Percentiles rank a stretch among this genome's conserved stretches.
Conservation (phyloP, 2,113 vertebrate genomes). For the Heterocephalus glaber region DNA sequence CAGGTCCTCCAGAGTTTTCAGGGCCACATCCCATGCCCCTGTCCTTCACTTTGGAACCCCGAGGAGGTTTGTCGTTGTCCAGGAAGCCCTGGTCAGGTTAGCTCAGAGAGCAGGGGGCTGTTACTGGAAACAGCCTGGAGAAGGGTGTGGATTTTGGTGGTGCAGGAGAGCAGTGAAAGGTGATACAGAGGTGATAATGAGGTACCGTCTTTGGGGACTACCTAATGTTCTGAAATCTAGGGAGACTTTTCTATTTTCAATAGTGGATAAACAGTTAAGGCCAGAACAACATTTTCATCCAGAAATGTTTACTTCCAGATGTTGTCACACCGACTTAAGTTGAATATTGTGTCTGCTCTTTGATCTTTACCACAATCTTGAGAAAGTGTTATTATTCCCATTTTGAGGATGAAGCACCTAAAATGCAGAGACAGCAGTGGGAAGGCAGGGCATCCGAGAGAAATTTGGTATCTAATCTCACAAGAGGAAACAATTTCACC, state of each 20-base stretch:
- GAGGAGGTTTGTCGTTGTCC: neutral
- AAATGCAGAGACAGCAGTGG: neutral
- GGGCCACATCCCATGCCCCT: accelerated
- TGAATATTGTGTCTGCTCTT: neutral
- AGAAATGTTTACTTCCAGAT: neutral
- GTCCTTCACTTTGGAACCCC: neutral
- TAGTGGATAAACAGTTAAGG: neutral
- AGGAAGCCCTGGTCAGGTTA: neutral
- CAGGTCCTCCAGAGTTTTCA: accelerated
- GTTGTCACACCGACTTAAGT: neutral
- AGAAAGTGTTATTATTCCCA: neutral
- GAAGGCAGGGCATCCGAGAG: neutral
- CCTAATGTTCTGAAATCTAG: neutral
- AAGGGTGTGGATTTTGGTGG: neutral
- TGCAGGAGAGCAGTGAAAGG: neutral
- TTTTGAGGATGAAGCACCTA: neutral
- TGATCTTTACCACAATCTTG: neutral
- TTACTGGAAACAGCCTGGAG: neutral
- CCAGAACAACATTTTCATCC: neutral
- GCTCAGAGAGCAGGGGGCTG: neutral
- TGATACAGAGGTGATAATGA: neutral
- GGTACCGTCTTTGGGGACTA: neutral
- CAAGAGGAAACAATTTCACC: neutral
- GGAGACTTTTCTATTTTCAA: neutral
- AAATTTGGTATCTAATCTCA: constrained; percentile 19